Conservation (phyloP, 2,113 vertebrate genomes). For the Stictonetta naevosa region DNA sequence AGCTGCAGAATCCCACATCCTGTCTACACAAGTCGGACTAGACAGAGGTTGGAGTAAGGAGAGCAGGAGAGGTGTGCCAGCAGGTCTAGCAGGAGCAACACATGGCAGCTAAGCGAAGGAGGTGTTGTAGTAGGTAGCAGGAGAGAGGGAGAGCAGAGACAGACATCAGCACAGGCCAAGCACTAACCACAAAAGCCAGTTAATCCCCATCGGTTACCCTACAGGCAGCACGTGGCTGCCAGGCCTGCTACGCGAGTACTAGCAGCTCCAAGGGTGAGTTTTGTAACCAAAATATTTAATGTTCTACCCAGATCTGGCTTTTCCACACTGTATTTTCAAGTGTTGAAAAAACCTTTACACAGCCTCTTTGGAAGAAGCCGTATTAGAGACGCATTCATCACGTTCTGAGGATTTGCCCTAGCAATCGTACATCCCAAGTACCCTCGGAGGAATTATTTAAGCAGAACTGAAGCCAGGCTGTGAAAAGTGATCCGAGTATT, state of each 20-base stretch:
- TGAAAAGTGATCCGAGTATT: accelerated
- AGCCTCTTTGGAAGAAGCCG: not conserved
- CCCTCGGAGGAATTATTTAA: not conserved
- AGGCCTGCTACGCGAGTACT: accelerated
- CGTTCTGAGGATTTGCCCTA: accelerated
- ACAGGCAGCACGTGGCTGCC: not conserved
- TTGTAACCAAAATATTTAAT: not conserved
- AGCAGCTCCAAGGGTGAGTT: not conserved
- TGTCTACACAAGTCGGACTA: not conserved
- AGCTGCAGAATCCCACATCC: not conserved
- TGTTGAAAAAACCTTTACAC: not conserved
- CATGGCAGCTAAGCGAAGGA: not conserved
- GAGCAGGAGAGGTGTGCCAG: not conserved
- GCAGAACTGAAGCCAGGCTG: accelerated
- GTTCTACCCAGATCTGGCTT: not conserved
- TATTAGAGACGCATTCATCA: not conserved
- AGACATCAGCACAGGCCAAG: not conserved
- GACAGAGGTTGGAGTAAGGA: not conserved
- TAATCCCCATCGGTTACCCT: not conserved
- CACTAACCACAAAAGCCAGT: not conserved
- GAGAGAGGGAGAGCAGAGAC: not conserved
- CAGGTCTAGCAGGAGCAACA: not conserved
- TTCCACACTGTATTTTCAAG: not conserved
- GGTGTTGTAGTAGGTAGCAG: not conserved
- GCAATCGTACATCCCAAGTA: accelerated